Base-by-base conservation (phyloP, 2,113 vertebrate species). In the Hippocampus mohnikei region DNA sequence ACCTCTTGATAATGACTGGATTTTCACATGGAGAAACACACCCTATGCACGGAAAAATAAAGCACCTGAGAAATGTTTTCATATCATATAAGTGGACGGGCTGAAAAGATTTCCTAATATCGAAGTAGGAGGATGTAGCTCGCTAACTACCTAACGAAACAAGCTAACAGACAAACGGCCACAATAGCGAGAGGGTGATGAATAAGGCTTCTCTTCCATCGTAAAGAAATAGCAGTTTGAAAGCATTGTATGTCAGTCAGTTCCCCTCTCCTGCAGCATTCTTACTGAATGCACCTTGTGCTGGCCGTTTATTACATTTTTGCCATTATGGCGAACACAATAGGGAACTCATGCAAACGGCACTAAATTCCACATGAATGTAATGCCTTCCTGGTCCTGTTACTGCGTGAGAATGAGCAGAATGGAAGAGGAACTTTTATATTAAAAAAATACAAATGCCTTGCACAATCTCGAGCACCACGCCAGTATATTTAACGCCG, bases 221-320 rank as follows among this genome's bases (percentile, higher is more conserved):
- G 83, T 80, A 83, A 90, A 89, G 78, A 85, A 90, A 90, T 81
- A 66, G 78, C 85, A 82, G 88, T 90, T 91, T 92, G 86, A 90
- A 88, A 91, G 82, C 73, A 80, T 71, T 74, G 33, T 37, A 76
- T 88, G 88, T 91, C 86, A 89, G 60, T 62, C 60, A 23, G 23
- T 27, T 27, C 21, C 63, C 42, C 42, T 65, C 63, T 25, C 23
- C 46, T 65, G 63, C 63, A 27, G 37, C 67, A 71, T 81, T 81
- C 64, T 69, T 60, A 77, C 70, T 41, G 53, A 79, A 66, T 77
- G 53, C 64, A 60, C 40, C 50, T 41, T 71, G 42, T 65, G 58
- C 75, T 50, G 60, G 80, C 46, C 3, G 10, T 72, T 70, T 68
- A 71, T 62, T 72, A 61, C 21, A 63, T 77, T 70, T 64, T 41